Evolutionary conservation across 2,113 vertebrate species (phyloP).

Genomic region (Paramormyrops kingsleyae): DNA sequence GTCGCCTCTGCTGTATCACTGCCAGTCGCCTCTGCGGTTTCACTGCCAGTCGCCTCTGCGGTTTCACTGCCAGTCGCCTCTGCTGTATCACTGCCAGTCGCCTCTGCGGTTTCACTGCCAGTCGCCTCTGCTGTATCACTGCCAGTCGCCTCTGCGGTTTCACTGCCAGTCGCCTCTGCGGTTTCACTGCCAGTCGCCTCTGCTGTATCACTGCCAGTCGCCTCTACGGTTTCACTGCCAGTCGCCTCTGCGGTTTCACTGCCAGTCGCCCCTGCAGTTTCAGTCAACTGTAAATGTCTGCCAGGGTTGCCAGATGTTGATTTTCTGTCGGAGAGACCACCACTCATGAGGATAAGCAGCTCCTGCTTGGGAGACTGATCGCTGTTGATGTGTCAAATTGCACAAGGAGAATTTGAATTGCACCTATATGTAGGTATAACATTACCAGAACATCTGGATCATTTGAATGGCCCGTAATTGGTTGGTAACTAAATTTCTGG

Average conservation of each 20-base stretch:
- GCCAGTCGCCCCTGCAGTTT: background rate
- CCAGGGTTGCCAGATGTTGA: background rate
- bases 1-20: too few relatives aligned
- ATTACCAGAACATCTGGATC: constrained; percentile 68
- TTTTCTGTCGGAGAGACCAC: background rate
- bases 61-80: background rate
- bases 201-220: background rate
- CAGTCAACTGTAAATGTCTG: background rate
- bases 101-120: too few relatives aligned
- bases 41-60: background rate
- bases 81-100: too few relatives aligned
- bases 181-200: too few relatives aligned
- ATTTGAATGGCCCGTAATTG: constrained; percentile 58
- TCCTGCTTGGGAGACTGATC: constrained; percentile 28
- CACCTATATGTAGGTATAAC: constrained; percentile 61
- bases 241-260: background rate
- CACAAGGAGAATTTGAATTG: constrained; percentile 62
- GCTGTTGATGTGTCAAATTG: constrained; percentile 65
- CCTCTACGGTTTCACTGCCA: background rate
- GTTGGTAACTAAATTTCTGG: constrained; percentile 57
- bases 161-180: too few relatives aligned
- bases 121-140: too few relatives aligned
- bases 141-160: too few relatives aligned
- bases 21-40: too few relatives aligned
- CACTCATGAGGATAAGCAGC: background rate